Conservation (phyloP, 2,888 invertebrate species). For the Anaspis maculata region DNA sequence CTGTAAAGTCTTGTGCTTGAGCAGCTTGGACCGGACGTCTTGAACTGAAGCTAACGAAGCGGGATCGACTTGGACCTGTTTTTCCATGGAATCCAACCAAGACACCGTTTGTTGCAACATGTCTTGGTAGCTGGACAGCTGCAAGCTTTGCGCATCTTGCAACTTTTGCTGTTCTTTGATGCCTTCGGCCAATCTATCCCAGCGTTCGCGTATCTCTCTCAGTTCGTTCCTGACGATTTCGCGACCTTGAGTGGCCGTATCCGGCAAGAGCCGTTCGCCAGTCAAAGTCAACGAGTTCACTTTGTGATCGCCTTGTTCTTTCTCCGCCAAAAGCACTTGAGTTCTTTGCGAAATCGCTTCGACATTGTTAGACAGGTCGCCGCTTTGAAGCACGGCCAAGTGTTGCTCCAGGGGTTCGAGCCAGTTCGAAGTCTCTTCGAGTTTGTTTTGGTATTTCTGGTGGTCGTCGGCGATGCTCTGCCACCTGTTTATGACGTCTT, state of each 20-base stretch:
- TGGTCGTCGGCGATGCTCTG: constrained; percentile 78
- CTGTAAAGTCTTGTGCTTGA: constrained; percentile 76
- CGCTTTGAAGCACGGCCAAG: constrained; percentile 56
- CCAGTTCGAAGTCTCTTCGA: constrained; percentile 70
- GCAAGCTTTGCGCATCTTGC: constrained; percentile 73
- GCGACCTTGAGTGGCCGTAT: constrained; percentile 85
- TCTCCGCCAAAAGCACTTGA: constrained; percentile 66
- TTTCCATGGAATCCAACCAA: constrained; percentile 85
- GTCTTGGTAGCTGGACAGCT: constrained; percentile 80
- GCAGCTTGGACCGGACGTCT: constrained; percentile 73
- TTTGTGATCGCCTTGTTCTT: constrained; percentile 76
- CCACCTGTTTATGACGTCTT: constrained; percentile 80
- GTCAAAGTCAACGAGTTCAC: constrained; percentile 64
- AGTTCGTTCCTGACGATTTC: constrained; percentile 83
- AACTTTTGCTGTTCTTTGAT: constrained; percentile 78
- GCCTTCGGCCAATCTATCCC: constrained; percentile 75
- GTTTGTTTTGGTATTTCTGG: constrained; percentile 64
- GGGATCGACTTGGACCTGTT: constrained; percentile 63
- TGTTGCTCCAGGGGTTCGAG: constrained; percentile 67
- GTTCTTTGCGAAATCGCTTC: constrained; percentile 61
- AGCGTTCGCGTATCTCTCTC: constrained; percentile 70
- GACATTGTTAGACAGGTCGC: constrained; percentile 48
- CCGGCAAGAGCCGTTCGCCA: constrained; percentile 85
- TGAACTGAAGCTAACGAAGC: constrained; percentile 69
- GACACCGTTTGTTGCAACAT: constrained; percentile 70